phyloP scores from a whole-genome alignment of 2,797 vertebrate species.

The Carcharodon carcharias region DNA sequence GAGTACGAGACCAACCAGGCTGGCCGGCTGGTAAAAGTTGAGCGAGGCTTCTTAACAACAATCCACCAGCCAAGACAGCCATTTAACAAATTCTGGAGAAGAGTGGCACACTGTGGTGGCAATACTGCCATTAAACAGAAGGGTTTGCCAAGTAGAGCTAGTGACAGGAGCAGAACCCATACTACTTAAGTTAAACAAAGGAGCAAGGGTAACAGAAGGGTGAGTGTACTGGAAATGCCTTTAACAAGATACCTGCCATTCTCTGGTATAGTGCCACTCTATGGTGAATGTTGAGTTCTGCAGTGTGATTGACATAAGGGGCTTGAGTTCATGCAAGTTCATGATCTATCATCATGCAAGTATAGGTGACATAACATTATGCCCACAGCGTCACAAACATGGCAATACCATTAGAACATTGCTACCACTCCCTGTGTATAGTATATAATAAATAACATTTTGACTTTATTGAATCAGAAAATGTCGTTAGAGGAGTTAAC shows the following conservation, averaged over 20 bases:
- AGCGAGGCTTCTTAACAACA: neutral
- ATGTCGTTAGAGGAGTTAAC: neutral
- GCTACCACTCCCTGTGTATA: neutral
- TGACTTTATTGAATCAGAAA: neutral
- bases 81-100: neutral
- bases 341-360: neutral
- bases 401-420: neutral
- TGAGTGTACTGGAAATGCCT: neutral
- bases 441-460: neutral
- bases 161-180: neutral
- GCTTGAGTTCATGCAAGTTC: neutral
- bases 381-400: neutral
- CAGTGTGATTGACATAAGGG: neutral
- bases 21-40: neutral
- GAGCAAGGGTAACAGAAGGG: neutral
- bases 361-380: neutral
- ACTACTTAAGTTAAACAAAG: neutral
- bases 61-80: neutral
- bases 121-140: neutral
- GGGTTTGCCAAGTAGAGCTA: neutral
- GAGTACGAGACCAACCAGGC: neutral
- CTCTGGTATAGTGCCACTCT: neutral
- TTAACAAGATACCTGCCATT: neutral
- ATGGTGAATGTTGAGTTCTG: neutral
- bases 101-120: neutral